These are phyloP conservation scores for Telenomus remus DNA, from an alignment of 1,140 invertebrate species.

Conservation along the genomic window DNA sequence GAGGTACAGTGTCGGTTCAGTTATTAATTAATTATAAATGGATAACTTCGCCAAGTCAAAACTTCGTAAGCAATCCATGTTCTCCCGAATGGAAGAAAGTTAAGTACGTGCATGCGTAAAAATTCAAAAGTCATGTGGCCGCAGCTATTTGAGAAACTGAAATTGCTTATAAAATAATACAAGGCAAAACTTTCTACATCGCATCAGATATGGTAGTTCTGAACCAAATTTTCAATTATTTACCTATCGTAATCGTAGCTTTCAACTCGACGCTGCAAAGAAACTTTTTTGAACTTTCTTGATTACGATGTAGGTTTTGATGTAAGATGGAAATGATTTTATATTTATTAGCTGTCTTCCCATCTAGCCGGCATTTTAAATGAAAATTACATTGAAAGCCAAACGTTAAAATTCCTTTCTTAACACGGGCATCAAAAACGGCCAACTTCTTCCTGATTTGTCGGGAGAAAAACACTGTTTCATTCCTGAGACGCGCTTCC, in stretches of 20 bases:
- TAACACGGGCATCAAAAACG: too few relatives aligned
- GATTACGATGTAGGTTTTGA: too few relatives aligned
- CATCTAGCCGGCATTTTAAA: too few relatives aligned
- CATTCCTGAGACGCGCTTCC: too few relatives aligned
- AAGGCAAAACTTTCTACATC: constrained; percentile 45
- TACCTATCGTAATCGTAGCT: constrained; percentile 36
- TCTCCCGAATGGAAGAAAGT: constrained; percentile 52
- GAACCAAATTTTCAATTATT: constrained; percentile 51
- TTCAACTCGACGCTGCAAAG: background rate
- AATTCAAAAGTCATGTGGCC: constrained; percentile 59
- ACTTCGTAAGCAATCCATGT: constrained; percentile 50
- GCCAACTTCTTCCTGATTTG: too few relatives aligned
- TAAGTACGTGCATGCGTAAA: constrained; percentile 58
- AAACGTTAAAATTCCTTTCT: too few relatives aligned
- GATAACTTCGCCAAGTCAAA: constrained; percentile 44
- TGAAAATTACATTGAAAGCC: too few relatives aligned
- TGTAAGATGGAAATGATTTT: too few relatives aligned
- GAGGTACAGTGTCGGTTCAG: constrained; percentile 33
- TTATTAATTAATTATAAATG: constrained; percentile 55
- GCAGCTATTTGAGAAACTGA: constrained; percentile 51
- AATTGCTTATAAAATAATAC: constrained; percentile 59
- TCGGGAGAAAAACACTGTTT: too few relatives aligned
- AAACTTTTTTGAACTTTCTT: too few relatives aligned
- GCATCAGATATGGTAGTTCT: constrained; percentile 38
- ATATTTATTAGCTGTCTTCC: too few relatives aligned